Base-by-base conservation (phyloP, 2,888 invertebrate genomes). In the Camponotus fellah region DNA sequence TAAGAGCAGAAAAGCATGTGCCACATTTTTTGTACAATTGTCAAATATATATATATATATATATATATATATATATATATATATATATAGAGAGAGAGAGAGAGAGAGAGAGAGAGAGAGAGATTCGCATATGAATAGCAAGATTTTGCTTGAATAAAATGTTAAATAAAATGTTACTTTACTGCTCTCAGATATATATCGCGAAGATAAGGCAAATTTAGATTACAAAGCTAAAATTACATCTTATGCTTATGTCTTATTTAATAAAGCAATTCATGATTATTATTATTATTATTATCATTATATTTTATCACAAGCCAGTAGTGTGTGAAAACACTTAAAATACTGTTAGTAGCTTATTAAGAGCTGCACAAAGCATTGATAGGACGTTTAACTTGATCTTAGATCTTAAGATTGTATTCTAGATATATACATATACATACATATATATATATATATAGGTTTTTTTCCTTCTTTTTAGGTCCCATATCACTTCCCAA, bases 221-320 rank as follows among this genome's bases (percentile, higher is more conserved):
- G 86, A 90, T 87, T 89, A 89, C 80, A 86, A 90, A 89, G 86
- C 86, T 91, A 88, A 60, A 89, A 85, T 88, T 88, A 90, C 84
- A 89, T 72, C 86, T 87, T 87, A 86, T 83, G 84, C 71, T 86
- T 89, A 84, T 81, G 68, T 79, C 84, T 89, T 91, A 91, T 81
- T 86, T 91, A 85, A 83, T 89, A 88, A 88, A 80, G 87, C 86
- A 86, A 85, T 88, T 83, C 81, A 88, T 83, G 76, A 56, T 75
- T 68, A 80, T 83, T 87, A 87, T 89, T 86, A 87, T 89, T 86
- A 85, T 82, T 86, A 75, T 76, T 83, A 88, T 83, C 82, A 85
- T 83, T 84, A 90, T 86, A 86, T 74, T 86, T 85, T 90, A 92
- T 93, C 93, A 92, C 92, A 92, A 93, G 92, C 92, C 91, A 90